These are phyloP conservation scores for Brachypodius melanocephalos DNA, from an alignment of 2,113 vertebrate genomes.

Conservation along the genomic window DNA sequence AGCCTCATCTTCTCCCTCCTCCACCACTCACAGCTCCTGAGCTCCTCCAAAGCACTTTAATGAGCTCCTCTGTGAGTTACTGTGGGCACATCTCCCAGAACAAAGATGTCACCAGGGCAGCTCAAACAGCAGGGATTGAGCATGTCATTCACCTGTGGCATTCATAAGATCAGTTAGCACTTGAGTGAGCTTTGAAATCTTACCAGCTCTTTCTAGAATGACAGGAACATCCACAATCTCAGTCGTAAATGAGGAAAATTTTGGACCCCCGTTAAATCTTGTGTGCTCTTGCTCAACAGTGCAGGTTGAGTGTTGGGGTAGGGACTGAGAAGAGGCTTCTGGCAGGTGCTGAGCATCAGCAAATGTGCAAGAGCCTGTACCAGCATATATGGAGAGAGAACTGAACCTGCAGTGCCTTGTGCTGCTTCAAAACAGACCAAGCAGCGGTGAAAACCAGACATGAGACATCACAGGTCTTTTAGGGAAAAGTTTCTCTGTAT, in stretches of 20 bases:
- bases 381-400: not conserved
- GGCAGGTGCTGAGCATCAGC: not conserved
- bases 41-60: not conserved
- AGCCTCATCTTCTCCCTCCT: not conserved
- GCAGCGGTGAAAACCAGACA: not conserved
- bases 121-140: not conserved
- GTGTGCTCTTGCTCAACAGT: not conserved
- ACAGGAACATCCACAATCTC: not conserved
- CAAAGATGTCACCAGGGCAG: not conserved
- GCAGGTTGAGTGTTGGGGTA: not conserved
- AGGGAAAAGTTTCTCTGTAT: not conserved
- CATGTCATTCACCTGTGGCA: not conserved
- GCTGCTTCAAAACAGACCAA: not conserved
- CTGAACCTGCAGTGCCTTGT: not conserved
- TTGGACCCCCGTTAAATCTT: rapidly evolving
- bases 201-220: not conserved
- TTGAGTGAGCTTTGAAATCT: not conserved
- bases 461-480: not conserved
- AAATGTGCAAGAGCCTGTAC: not conserved
- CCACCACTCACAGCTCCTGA: not conserved
- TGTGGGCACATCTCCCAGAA: not conserved
- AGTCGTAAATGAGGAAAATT: not conserved
- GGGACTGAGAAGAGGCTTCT: not conserved
- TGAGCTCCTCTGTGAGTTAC: not conserved
- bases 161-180: not conserved